Base-by-base conservation (phyloP, 2,113 vertebrate species). In the Marcusenius ussheri region DNA sequence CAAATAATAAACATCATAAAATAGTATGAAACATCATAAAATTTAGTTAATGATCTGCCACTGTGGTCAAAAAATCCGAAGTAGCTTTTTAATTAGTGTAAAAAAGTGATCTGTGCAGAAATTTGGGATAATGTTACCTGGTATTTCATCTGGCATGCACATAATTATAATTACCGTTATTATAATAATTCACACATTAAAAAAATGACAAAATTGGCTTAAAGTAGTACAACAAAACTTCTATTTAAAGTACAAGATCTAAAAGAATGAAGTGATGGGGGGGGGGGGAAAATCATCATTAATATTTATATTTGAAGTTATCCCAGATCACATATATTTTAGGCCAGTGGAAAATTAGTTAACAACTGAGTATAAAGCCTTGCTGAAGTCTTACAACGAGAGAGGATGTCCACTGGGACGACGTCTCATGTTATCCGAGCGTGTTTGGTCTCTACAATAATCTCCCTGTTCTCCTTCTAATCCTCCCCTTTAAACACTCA, bases 391-490 rank as follows among this genome's bases (percentile, higher is more conserved):
- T 42, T 80, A 80, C 35, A 80, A 35, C 0, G 5, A 80, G 70
- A 77, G 11, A 80, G 13, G 35, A 80, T 42, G 74, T 80, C 74
- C 35, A 80, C 10, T 17, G 74, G 74, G 74, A 80, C 27, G 15
- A 80, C 5, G 17, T 80, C 74, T 80, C 35, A 6, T 80, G 74
- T 80, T 80, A 80, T 80, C 46, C 9, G 19, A 39, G 49, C 51
- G 35, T 49, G 31, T 89, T 89, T 89, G 11, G 45, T 35, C 80
- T 77, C 56, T 21, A 86, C 24, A 45, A 27, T 90, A 49, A 87
- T 70, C 62, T 77, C 46, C 42, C 10, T 88, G 13, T 80, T 80
- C 74, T 84, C 35, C n/a, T 27, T 74, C 70, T 90, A 13, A 31
- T 66, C 53, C 90, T 39, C 1, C 47, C 13, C 39, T 89, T 85